A percentile compares a stretch with the other conserved stretches of the same genome.
Evolutionary conservation across 2,113 vertebrate species (phyloP).

Genomic region (Tiliqua scincoides): DNA sequence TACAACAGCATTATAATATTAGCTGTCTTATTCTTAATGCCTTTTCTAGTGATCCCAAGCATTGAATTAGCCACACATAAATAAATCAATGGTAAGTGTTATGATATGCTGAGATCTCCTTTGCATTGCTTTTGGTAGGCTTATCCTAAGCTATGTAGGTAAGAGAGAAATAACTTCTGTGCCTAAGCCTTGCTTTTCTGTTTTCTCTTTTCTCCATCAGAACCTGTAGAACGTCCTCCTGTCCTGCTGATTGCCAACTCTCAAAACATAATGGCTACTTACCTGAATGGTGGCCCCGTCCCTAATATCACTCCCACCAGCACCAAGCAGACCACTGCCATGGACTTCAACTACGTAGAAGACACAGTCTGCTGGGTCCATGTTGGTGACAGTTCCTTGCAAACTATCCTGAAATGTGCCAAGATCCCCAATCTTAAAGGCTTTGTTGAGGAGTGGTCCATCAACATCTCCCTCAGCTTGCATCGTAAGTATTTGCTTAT

Average conservation of each 20-base stretch:
- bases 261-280: slow-evolving; percentile 93
- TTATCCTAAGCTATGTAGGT: neutral
- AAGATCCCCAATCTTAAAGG: slow-evolving; percentile 90
- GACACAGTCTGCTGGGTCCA: slow-evolving; percentile 97
- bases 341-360: slow-evolving; percentile 93
- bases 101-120: neutral
- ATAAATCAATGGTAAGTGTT: no score
- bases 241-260: slow-evolving; percentile 95
- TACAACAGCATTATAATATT: no score
- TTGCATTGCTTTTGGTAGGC: neutral
- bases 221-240: slow-evolving; percentile 90
- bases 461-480: slow-evolving; percentile 95
- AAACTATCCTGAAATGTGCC: slow-evolving; percentile 92
- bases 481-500: slow-evolving; percentile 88
- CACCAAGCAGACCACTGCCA: slow-evolving; percentile 94
- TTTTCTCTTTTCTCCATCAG: slow-evolving; percentile 62
- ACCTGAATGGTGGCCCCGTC: slow-evolving; percentile 84
- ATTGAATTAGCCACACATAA: no score
- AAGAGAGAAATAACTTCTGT: neutral
- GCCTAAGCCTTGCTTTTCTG: neutral
- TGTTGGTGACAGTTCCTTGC: slow-evolving; percentile 86
- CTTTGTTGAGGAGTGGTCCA: slow-evolving; percentile 85
- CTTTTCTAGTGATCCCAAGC: no score
- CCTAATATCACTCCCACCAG: slow-evolving; percentile 85
- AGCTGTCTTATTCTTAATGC: no score